Evolutionary conservation across 2,888 invertebrate species (phyloP).

Genomic region (Cryptops parisi): DNA sequence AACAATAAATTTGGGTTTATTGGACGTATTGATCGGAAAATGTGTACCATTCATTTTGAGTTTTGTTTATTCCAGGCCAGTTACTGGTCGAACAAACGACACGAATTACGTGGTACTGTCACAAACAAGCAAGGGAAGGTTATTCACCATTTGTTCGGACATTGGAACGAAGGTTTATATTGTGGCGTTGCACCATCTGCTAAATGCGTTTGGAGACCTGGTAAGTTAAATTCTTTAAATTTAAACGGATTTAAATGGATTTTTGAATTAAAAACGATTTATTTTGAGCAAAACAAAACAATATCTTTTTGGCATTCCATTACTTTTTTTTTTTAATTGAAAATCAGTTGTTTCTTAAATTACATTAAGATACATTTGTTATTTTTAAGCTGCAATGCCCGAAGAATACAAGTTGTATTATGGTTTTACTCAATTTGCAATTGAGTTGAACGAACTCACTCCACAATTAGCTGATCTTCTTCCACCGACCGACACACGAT

Average conservation of each 20-base stretch:
- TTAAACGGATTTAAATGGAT: no score
- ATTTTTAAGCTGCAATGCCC: slow-evolving; percentile 51
- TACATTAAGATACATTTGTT: background rate
- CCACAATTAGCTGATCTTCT: slow-evolving; percentile 43
- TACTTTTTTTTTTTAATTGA: background rate
- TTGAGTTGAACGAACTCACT: slow-evolving; percentile 64
- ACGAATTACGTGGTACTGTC: slow-evolving; percentile 56
- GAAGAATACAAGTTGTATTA: slow-evolving; percentile 64
- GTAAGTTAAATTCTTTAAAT: slow-evolving; percentile 35
- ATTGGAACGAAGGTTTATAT: slow-evolving; percentile 68
- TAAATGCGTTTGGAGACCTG: slow-evolving; percentile 61
- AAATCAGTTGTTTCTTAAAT: background rate
- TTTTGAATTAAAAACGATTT: slow-evolving; percentile 10
- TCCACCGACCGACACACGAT: slow-evolving; percentile 60
- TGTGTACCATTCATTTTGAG: no score
- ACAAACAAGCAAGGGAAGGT: slow-evolving; percentile 42
- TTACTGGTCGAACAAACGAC: slow-evolving; percentile 61
- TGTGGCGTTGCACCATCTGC: slow-evolving; percentile 57
- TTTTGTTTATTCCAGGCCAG: slow-evolving; percentile 40
- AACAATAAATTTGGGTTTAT: no score
- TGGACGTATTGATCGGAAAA: no score
- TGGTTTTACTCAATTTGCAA: slow-evolving; percentile 70
- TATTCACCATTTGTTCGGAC: slow-evolving; percentile 51
- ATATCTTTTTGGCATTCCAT: background rate
- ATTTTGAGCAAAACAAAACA: background rate